These are phyloP conservation scores for Sphenodon punctatus DNA, from an alignment of 2,797 vertebrate species.

Conservation along the genomic window DNA sequence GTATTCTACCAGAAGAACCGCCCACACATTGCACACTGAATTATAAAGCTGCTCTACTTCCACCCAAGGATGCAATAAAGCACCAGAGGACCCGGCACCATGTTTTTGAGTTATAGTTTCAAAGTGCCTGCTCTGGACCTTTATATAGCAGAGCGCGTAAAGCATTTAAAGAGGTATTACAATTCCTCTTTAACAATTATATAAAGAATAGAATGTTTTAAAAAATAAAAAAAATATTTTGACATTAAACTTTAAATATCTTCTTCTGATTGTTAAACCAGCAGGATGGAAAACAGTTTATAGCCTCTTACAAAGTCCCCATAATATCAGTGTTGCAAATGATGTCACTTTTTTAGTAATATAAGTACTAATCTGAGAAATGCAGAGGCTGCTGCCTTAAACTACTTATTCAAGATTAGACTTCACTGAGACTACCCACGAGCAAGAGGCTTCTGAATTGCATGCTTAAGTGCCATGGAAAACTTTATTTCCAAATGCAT, in stretches of 20 bases:
- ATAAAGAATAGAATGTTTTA: not conserved
- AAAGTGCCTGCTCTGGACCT: not conserved
- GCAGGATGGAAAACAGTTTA: not conserved
- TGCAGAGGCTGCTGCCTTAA: not conserved
- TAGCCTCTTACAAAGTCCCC: not conserved
- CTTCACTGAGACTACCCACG: not conserved
- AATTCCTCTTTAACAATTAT: not conserved
- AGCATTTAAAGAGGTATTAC: not conserved
- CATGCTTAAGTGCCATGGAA: not conserved
- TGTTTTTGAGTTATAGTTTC: not conserved
- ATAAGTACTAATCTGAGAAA: not conserved
- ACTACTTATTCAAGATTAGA: not conserved
- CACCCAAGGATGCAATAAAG: not conserved
- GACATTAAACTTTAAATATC: not conserved
- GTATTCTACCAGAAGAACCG: rapidly evolving
- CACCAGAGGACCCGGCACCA: not conserved
- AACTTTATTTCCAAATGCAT: not conserved
- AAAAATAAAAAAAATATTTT: not conserved
- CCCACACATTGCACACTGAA: not conserved
- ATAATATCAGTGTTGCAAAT: not conserved
- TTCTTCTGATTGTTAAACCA: not conserved
- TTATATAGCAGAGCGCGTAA: not conserved
- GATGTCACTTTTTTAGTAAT: not conserved
- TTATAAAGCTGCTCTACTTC: not conserved
- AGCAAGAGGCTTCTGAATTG: not conserved